Conservation (phyloP, 2,113 vertebrate species). For the Cynoglossus semilaevis region DNA sequence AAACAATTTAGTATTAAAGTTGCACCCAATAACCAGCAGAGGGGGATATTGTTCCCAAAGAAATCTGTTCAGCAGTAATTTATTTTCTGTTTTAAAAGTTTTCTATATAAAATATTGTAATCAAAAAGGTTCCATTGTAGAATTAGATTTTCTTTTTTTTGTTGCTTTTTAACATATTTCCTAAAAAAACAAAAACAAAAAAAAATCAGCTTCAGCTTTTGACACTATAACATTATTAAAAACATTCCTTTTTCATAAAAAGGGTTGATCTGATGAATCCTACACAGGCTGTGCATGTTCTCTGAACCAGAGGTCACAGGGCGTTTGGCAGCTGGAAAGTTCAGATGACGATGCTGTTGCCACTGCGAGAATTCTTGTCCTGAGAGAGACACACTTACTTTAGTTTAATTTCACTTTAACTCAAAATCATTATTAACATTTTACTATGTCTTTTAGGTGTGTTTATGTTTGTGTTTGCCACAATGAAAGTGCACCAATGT, state of each 20-base stretch:
- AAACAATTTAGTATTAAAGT: background rate
- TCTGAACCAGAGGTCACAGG: conserved; percentile 39
- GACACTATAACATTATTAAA: background rate
- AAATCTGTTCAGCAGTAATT: background rate
- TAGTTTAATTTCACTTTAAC: conserved; percentile 38
- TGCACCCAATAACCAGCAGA: conserved; percentile 25
- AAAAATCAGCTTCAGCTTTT: background rate
- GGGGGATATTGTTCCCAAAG: background rate
- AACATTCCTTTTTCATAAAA: conserved; percentile 5
- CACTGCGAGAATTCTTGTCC: conserved; percentile 87
- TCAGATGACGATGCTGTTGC: conserved; percentile 88
- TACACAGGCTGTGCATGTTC: conserved; percentile 24
- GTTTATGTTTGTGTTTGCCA: conserved; percentile 10
- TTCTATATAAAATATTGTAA: background rate
- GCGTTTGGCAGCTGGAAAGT: conserved; percentile 34
- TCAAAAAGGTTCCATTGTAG: background rate
- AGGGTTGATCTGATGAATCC: conserved; percentile 13
- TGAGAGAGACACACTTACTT: conserved; percentile 75
- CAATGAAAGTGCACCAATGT: conserved; percentile 4
- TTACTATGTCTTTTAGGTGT: background rate
- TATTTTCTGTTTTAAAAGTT: background rate
- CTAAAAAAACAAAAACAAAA: background rate
- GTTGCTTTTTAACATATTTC: background rate
- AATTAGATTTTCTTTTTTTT: background rate
- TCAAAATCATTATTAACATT: background rate